Evolutionary conservation across 2,113 vertebrate species (phyloP).

Genomic region (Haemorhous mexicanus): DNA sequence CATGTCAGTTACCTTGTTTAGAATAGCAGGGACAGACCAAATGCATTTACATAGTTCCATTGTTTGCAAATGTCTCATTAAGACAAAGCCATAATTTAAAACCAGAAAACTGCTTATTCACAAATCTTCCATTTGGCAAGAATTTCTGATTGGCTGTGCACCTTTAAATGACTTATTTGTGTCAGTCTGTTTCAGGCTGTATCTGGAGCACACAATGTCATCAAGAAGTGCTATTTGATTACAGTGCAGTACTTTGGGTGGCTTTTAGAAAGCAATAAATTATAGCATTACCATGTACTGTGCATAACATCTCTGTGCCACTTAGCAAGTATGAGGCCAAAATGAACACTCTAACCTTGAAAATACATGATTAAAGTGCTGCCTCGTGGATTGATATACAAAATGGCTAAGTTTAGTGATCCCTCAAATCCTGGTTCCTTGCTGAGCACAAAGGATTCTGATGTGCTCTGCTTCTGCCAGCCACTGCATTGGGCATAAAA

Average conservation of each 20-base stretch:
- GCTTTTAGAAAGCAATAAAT: conserved; percentile 53
- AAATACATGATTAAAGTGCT: conserved; percentile 28
- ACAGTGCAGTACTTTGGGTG: not conserved
- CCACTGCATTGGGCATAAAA: not conserved
- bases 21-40: not conserved
- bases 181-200: not conserved
- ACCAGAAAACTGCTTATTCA: not conserved
- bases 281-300: not conserved
- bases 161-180: conserved; percentile 5
- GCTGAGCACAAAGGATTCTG: not conserved
- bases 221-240: conserved; percentile 42
- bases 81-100: not conserved
- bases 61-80: not conserved
- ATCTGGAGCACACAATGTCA: not conserved
- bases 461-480: not conserved
- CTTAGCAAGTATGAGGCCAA: conserved; percentile 40
- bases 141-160: not conserved
- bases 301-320: not conserved
- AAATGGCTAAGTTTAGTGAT: conserved; percentile 32
- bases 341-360: conserved; percentile 56
- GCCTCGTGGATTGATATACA: not conserved
- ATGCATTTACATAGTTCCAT: accelerated
- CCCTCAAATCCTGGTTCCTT: not conserved
- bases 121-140: not conserved
- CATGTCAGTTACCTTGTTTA: not conserved